Conservation (phyloP, 2,888 invertebrate genomes). For the Cyaniris semiargus region DNA sequence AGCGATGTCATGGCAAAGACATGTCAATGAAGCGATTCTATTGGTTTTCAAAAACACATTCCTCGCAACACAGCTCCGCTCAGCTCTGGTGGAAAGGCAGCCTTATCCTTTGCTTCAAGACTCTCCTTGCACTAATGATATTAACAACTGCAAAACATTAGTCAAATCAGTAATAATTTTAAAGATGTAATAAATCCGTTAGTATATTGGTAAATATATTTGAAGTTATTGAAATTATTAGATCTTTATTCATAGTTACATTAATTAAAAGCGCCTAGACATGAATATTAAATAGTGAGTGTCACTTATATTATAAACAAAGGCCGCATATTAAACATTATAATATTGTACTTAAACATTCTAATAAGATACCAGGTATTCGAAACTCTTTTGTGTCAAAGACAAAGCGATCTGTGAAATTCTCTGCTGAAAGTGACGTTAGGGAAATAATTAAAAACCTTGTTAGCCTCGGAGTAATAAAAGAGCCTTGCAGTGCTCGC, state of each 20-base stretch:
- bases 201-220: too few relatives aligned
- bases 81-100: too few relatives aligned
- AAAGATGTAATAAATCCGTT: too few relatives aligned
- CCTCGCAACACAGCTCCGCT: too few relatives aligned
- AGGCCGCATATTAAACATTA: not conserved
- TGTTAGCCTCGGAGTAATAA: constrained; percentile 74
- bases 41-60: too few relatives aligned
- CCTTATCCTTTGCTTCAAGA: not conserved
- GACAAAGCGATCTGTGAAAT: constrained; percentile 37
- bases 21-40: too few relatives aligned
- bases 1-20: too few relatives aligned
- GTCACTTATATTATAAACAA: not conserved
- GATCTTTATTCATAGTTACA: too few relatives aligned
- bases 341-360: not conserved
- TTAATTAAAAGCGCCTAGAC: too few relatives aligned
- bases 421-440: constrained; percentile 65
- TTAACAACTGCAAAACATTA: not conserved
- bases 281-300: not conserved
- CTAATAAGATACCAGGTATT: constrained; percentile 15
- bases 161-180: too few relatives aligned
- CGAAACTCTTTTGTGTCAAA: constrained; percentile 29
- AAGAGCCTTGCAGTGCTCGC: constrained; percentile 64
- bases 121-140: not conserved
- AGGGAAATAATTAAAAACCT: constrained; percentile 79
- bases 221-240: too few relatives aligned